Percentiles rank a stretch among this genome's conserved stretches.
Conservation (phyloP, 2,888 invertebrate species). For the Malthinus flaveolus region DNA sequence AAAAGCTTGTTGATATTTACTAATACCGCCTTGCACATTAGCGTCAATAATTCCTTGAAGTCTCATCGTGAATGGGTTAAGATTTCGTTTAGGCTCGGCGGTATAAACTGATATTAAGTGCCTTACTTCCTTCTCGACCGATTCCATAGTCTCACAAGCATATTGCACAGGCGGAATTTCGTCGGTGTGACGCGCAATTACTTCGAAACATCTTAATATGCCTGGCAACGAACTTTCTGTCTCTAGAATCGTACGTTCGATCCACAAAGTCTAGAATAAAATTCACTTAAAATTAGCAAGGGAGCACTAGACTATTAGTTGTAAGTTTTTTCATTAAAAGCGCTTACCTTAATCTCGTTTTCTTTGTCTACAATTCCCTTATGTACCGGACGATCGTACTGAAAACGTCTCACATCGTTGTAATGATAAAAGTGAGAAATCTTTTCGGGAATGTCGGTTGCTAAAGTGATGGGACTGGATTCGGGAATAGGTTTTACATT, state of each 20-base stretch:
- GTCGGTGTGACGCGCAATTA: conserved; percentile 72
- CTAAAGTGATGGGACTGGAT: conserved; percentile 57
- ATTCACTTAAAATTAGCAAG: not conserved
- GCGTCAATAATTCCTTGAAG: conserved; percentile 91
- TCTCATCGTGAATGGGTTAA: conserved; percentile 92
- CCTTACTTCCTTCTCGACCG: conserved; percentile 83
- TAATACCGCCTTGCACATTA: conserved; percentile 92
- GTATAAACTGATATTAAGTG: conserved; percentile 80
- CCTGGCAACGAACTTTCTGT: conserved; percentile 86
- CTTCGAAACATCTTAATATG: conserved; percentile 92
- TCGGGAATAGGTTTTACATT: conserved; percentile 89
- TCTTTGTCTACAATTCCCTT: conserved; percentile 90
- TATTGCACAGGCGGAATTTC: conserved; percentile 80
- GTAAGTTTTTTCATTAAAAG: too few species aligned
- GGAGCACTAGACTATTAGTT: too few species aligned
- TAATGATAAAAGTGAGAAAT: conserved; percentile 88
- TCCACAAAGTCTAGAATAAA: conserved; percentile 78
- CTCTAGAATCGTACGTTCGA: conserved; percentile 86
- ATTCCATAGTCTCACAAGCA: conserved; percentile 93
- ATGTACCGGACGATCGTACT: conserved; percentile 87
- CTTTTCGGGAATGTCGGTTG: conserved; percentile 77
- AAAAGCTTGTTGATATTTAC: conserved; percentile 95
- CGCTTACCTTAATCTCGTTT: conserved; percentile 84
- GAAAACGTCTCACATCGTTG: conserved; percentile 88
- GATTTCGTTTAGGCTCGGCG: conserved; percentile 78